phyloP scores from a whole-genome alignment of 2,888 invertebrate species.

The Lingula anatina region DNA sequence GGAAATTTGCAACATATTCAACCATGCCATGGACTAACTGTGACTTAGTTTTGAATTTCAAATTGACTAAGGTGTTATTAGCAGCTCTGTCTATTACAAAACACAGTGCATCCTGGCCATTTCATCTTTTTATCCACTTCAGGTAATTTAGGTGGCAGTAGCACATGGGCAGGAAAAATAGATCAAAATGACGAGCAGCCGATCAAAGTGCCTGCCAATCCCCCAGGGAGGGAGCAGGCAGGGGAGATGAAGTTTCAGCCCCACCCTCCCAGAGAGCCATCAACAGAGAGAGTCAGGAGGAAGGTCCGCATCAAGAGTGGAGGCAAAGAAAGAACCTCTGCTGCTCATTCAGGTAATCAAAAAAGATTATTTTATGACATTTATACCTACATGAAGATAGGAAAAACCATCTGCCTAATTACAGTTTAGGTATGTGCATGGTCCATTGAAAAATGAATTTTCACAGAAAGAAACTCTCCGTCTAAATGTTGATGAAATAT shows the following conservation, averaged over 20 bases:
- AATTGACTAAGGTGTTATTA: no score
- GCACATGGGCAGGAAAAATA: conserved; percentile 14
- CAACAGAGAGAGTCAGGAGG: conserved; percentile 34
- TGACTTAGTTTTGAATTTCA: no score
- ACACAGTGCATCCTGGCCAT: no score
- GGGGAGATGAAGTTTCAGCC: conserved; percentile 42
- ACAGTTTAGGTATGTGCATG: no score
- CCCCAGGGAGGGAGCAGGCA: no score
- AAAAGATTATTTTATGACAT: neutral
- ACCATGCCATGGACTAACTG: no score
- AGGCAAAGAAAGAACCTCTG: neutral
- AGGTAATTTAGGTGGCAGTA: conserved; percentile 8
- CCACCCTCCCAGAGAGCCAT: conserved; percentile 44
- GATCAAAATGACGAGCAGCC: conserved; percentile 7
- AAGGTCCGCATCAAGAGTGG: conserved; percentile 33
- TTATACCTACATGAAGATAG: no score
- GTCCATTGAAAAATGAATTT: conserved; percentile 17
- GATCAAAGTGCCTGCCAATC: no score
- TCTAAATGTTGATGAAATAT: neutral
- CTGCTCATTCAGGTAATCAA: neutral
- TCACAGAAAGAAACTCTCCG: neutral
- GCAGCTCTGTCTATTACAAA: no score
- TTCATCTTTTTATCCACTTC: no score
- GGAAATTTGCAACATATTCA: no score
- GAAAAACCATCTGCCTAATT: no score